Conservation (phyloP, 2,888 invertebrate genomes). For the Parnassius apollo region DNA sequence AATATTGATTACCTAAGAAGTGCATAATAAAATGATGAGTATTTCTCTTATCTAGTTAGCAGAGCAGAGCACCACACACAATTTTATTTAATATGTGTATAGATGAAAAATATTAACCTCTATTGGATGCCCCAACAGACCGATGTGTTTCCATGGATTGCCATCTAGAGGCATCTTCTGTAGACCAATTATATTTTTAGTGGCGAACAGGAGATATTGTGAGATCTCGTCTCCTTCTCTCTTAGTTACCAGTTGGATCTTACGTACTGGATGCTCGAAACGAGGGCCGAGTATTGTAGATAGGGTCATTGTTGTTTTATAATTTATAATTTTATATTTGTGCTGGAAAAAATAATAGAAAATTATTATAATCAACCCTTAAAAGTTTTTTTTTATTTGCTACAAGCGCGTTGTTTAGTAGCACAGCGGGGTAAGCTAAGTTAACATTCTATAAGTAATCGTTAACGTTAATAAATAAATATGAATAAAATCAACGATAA, state of each 20-base stretch:
- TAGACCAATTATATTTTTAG: slow-evolving; percentile 84
- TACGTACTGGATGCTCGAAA: slow-evolving; percentile 81
- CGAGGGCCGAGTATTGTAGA: slow-evolving; percentile 86
- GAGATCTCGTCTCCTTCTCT: slow-evolving; percentile 39
- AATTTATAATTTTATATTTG: slow-evolving; percentile 86
- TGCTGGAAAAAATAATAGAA: slow-evolving; percentile 55
- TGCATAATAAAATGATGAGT: too few relatives aligned
- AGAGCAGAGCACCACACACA: too few relatives aligned
- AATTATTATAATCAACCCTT: too few relatives aligned
- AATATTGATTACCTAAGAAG: too few relatives aligned
- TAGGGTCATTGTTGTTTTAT: slow-evolving; percentile 83
- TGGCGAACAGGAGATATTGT: slow-evolving; percentile 83
- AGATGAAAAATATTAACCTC: slow-evolving; percentile 61
- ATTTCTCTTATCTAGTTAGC: too few relatives aligned
- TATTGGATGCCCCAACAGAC: slow-evolving; percentile 83
- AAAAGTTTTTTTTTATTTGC: too few relatives aligned
- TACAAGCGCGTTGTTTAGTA: too few relatives aligned
- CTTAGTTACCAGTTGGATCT: slow-evolving; percentile 62
- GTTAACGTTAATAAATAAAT: too few relatives aligned
- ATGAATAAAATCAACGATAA: too few relatives aligned
- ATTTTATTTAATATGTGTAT: too few relatives aligned
- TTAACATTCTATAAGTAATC: too few relatives aligned
- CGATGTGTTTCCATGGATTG: slow-evolving; percentile 85
- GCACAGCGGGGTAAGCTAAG: too few relatives aligned
- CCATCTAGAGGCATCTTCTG: slow-evolving; percentile 87